Evolutionary conservation across 2,113 vertebrate genomes (phyloP), one percentile per base, ranked within the genome.

Genomic region (Monarcha castaneiventris): DNA sequence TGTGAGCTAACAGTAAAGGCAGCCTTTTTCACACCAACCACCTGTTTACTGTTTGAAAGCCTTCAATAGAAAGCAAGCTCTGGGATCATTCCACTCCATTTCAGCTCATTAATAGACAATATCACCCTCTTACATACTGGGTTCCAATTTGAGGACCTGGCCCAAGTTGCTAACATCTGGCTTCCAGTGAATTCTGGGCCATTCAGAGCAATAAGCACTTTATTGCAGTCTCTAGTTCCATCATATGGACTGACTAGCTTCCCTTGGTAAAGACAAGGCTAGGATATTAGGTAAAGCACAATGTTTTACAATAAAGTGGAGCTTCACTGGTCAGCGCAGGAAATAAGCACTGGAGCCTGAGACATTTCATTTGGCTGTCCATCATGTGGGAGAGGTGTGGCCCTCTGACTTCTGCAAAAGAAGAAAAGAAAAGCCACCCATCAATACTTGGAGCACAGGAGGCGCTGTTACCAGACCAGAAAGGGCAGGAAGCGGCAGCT

Each of bases 251-350:
- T 98, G 95, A 97, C 97, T 98, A 98, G 97, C 97, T 97, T 98
- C 98, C 97, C 96, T 97, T 97, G 94, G 97, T 98, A 98, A 98
- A 98, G 96, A 98, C 97, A 98, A 98, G 98, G 98, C 98, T 97
- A 98, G 97, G 96, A 97, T 98, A 98, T 98, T 97, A 98, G 98
- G 98, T 97, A 98, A 98, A 98, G 98, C 98, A 98, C 97, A 98
- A 98, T 93, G 97, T 98, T 98, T 98, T 97, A 98, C 97, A 98
- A 98, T 97, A 96, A 97, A 96, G 97, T 96, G 95, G 97, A 97
- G 97, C 96, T 97, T 99, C 99, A 99, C 98, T 99, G 99, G 97
- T 99, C 99, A 96, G 99, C 99, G 32, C 99, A 99, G 98, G 99
- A 99, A 98, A 99, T 99, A 97, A 99, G 99, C 95, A 99, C 98